These are phyloP conservation scores for Cheilinus undulatus DNA, from an alignment of 2,113 vertebrate species.

Conservation along the genomic window DNA sequence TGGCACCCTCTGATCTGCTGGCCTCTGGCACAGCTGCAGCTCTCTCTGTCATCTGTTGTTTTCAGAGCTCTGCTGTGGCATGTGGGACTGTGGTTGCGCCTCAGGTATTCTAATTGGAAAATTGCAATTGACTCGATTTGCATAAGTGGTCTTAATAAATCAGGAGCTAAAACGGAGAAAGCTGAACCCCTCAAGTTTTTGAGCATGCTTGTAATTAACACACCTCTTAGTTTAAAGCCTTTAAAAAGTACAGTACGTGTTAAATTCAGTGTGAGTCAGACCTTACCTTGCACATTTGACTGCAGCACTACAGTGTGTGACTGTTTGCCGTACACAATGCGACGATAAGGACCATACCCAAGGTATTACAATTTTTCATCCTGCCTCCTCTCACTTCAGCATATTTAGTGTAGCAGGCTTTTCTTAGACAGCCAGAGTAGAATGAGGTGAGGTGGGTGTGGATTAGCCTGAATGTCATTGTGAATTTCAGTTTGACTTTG, in stretches of 20 bases:
- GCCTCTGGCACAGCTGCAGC: constrained; percentile 60
- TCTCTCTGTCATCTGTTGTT: constrained; percentile 64
- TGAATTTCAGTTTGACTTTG: constrained; percentile 64
- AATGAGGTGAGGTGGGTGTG: constrained; percentile 69
- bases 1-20: constrained; percentile 52
- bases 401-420: constrained; percentile 63
- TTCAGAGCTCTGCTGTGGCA: constrained; percentile 45
- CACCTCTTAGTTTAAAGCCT: constrained; percentile 45
- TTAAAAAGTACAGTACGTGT: constrained; percentile 23
- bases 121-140: constrained; percentile 75
- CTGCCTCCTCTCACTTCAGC: constrained; percentile 61
- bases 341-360: constrained; percentile 39
- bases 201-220: constrained; percentile 54
- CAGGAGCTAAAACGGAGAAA: constrained; percentile 66
- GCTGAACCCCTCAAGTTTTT: constrained; percentile 51
- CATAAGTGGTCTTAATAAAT: constrained; percentile 80
- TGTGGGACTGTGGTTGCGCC: constrained; percentile 62
- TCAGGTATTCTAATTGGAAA: constrained; percentile 77
- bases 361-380: constrained; percentile 48
- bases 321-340: constrained; percentile 33
- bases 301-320: constrained; percentile 40
- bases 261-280: constrained; percentile 14
- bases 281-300: constrained; percentile 47
- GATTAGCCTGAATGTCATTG: constrained; percentile 74
- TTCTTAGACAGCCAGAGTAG: constrained; percentile 65